Conservation (phyloP, 2,888 invertebrate genomes). For the Busseola fusca region DNA sequence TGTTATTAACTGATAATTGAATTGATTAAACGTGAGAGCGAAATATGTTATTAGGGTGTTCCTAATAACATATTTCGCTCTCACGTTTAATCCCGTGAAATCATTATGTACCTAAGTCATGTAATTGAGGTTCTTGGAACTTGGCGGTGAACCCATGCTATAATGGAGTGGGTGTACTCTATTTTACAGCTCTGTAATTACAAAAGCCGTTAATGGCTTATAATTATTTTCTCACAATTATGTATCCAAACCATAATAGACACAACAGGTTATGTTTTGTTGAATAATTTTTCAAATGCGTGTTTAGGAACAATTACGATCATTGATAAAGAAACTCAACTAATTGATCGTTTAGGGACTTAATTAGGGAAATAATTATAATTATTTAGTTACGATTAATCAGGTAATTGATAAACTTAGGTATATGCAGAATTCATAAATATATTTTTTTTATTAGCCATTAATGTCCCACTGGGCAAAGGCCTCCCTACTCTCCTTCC, state of each 20-base stretch:
- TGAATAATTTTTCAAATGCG: constrained; percentile 19
- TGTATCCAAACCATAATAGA: background rate
- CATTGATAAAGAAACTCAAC: constrained; percentile 14
- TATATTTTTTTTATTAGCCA: too few species aligned
- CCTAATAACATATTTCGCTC: too few species aligned
- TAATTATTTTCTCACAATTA: constrained; percentile 18
- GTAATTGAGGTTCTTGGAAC: constrained; percentile 10
- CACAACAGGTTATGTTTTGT: constrained; percentile 7
- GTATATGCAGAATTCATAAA: background rate
- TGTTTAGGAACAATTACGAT: constrained; percentile 39
- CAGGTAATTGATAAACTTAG: background rate
- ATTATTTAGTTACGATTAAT: constrained; percentile 6
- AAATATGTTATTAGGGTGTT: background rate
- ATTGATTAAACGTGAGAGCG: background rate
- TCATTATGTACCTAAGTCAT: background rate
- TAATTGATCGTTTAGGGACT: constrained; percentile 27
- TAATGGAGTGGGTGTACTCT: constrained; percentile 5
- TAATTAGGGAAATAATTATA: too few species aligned
- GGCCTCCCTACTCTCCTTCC: too few species aligned
- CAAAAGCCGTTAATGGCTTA: constrained; percentile 2
- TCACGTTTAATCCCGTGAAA: too few species aligned
- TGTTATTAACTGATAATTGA: constrained; percentile 2
- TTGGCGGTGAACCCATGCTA: constrained; percentile 4
- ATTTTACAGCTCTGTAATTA: constrained; percentile 27
- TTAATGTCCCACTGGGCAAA: too few species aligned